phyloP scores from a whole-genome alignment of 2,113 vertebrate species.

The Quiscalus mexicanus region DNA sequence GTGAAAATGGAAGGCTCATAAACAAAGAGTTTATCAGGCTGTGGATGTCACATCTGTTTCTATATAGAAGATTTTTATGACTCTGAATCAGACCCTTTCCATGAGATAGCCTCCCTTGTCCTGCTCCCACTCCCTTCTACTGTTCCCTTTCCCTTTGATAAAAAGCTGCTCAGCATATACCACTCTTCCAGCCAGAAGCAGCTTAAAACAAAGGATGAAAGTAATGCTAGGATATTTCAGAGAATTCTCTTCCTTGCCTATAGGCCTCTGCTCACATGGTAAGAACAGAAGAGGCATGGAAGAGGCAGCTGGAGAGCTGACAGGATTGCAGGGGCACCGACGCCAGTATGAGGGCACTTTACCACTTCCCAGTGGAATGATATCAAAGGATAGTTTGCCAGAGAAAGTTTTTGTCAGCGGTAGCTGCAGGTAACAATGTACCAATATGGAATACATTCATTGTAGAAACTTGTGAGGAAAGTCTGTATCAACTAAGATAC shows the following conservation, averaged over 20 bases:
- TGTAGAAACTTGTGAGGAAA: not conserved
- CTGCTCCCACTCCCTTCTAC: not conserved
- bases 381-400: not conserved
- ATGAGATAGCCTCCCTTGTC: not conserved
- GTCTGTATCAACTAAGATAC: not conserved
- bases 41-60: not conserved
- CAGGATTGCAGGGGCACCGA: accelerated
- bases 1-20: not conserved
- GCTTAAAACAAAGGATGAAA: not conserved
- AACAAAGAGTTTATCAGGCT: not conserved
- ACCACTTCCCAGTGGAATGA: not conserved
- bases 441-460: not conserved
- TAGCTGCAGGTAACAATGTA: not conserved
- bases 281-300: not conserved
- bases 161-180: not conserved
- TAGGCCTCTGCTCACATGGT: not conserved
- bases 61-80: not conserved
- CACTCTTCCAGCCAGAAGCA: not conserved
- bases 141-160: not conserved
- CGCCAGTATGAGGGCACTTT: not conserved
- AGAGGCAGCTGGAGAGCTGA: not conserved
- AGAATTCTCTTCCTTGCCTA: not conserved
- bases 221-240: not conserved
- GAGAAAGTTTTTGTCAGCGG: not conserved
- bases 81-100: not conserved